A percentile compares a stretch with the other conserved stretches of the same genome.
Evolutionary conservation across 2,797 vertebrate species (phyloP).

Genomic region (Botia kubotai): DNA sequence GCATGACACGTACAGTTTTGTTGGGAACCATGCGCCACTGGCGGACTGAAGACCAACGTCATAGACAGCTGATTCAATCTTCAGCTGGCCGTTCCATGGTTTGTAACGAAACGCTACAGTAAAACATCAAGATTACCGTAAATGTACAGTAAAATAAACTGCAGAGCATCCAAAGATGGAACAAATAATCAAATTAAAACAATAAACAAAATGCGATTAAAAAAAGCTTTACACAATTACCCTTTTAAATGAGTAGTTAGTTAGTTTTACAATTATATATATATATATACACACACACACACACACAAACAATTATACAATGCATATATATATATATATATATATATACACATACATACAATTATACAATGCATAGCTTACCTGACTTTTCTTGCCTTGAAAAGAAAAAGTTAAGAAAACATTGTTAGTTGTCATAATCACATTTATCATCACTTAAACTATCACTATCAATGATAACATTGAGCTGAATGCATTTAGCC

Average conservation of each 20-base stretch:
- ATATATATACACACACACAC: too few species aligned
- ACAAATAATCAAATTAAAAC: background rate
- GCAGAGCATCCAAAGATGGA: background rate
- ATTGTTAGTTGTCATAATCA: background rate
- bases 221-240: background rate
- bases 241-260: background rate
- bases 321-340: background rate
- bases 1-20: slow-evolving; percentile 69
- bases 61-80: slow-evolving; percentile 67
- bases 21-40: slow-evolving; percentile 66
- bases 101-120: slow-evolving; percentile 71
- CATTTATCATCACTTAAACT: background rate
- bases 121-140: background rate
- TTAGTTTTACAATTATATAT: slow-evolving; percentile 10
- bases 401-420: slow-evolving; percentile 49
- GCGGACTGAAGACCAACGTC: slow-evolving; percentile 70
- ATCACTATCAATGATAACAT: background rate
- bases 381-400: slow-evolving; percentile 64
- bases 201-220: background rate
- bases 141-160: background rate
- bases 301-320: background rate
- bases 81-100: slow-evolving; percentile 76
- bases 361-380: slow-evolving; percentile 58
- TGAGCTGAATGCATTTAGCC: background rate
- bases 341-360: background rate